Conservation (phyloP, 2,797 vertebrate species). For the Lacerta bilineata region DNA sequence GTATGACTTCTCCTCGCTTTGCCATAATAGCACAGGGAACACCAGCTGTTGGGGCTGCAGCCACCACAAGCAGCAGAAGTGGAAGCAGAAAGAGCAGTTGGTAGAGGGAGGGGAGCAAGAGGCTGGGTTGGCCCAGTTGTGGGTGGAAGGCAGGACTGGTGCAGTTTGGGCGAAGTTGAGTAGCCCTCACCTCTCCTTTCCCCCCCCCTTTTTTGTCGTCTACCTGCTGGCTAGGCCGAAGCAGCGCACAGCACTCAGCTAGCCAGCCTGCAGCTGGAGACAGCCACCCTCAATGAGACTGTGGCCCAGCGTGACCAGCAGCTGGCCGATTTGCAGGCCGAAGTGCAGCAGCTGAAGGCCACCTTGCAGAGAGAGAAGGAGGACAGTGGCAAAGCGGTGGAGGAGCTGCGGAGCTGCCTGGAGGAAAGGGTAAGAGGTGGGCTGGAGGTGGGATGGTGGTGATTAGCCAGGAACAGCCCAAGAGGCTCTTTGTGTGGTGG, state of each 20-base stretch:
- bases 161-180: too few relatives aligned
- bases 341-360: conserved; percentile 82
- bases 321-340: conserved; percentile 73
- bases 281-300: conserved; percentile 75
- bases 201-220: too few relatives aligned
- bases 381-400: conserved; percentile 74
- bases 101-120: neutral
- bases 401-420: conserved; percentile 82
- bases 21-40: neutral
- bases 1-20: neutral
- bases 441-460: neutral
- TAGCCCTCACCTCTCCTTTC: too few relatives aligned
- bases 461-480: too few relatives aligned
- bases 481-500: neutral
- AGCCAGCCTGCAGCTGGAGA: conserved; percentile 81
- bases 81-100: neutral
- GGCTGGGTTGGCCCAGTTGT: too few relatives aligned
- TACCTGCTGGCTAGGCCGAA: conserved; percentile 75
- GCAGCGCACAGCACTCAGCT: conserved; percentile 79
- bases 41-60: too few relatives aligned
- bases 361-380: conserved; percentile 78
- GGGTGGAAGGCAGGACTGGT: neutral
- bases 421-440: conserved; percentile 83
- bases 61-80: too few relatives aligned
- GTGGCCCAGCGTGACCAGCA: conserved; percentile 79